Base-by-base conservation (phyloP, 92 coral and sea anemone species). In the Parazoanthus darwini region DNA sequence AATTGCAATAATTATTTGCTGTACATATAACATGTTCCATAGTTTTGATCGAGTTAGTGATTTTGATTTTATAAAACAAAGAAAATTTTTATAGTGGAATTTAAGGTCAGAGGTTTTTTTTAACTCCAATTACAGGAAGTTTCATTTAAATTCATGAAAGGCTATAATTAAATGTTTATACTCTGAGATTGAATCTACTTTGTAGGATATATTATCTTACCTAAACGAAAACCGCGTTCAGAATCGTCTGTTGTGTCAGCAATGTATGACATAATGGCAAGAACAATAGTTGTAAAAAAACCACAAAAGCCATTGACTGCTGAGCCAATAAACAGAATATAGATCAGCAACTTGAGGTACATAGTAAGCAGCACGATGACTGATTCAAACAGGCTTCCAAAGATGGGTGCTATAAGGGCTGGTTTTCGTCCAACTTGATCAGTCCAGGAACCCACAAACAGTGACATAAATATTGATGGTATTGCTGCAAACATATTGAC, bases 361-460 rank as follows among this genome's bases (percentile, higher is more conserved):
- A 94, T 93, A 0, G 89, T 89, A 46, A 89, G 79, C 35, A 94
- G 90, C 0, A 86, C 82, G 6, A 93, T 66, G n/a, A 86, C 71
- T 6, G 93, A 84, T 23, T 94, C 98, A 5, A 89, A 80, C 11
- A 88, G 77, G 67, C 91, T 89, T 79, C 98, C 98, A 33, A 93
- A 11, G 14, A 80, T 35, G 16, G 98, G 94, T 0, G 86, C 26
- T 11, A 90, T 75, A 26, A 94, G 78, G 11, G 94, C 94, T 56
- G 94, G 98, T 48, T 91, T 91, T 22, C 98, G 91, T 14, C 98
- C 98, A 67, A 88, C 96, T 29, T 74, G 80, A 77, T 94, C 98
- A 20, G 98, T 80, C 98, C 98, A 94, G 39, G 93, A 90, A 15
- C 98, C 98, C 74, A 94, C 88, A 83, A 94, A 93, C 23, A 94